These are phyloP conservation scores for Lasioglossum zephyrum DNA, from an alignment of 2,888 invertebrate genomes.

Conservation along the genomic window DNA sequence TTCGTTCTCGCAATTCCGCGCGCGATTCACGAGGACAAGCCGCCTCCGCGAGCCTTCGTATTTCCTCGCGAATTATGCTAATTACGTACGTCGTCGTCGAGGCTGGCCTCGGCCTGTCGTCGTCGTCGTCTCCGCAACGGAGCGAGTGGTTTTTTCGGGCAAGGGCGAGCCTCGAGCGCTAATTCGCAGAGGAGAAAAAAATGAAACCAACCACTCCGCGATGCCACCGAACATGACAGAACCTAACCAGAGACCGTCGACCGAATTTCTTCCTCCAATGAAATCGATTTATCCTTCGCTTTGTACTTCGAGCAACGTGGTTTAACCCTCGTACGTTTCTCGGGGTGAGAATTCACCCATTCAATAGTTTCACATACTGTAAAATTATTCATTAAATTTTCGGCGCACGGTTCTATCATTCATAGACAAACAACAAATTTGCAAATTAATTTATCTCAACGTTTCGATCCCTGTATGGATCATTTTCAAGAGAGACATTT, in stretches of 20 bases:
- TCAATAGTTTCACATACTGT: no score
- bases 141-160: constrained; percentile 52
- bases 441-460: no score
- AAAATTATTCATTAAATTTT: no score
- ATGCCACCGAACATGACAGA: constrained; percentile 10
- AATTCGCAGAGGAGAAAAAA: constrained; percentile 35
- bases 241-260: constrained; percentile 12
- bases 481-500: no score
- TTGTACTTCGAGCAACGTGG: no score
- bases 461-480: no score
- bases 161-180: constrained; percentile 60
- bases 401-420: no score
- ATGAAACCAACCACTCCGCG: background rate
- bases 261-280: constrained; percentile 38
- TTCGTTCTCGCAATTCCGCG: constrained; percentile 43
- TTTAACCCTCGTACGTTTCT: no score
- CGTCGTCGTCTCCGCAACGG: constrained; percentile 31
- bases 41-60: constrained; percentile 47
- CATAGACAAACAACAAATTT: no score
- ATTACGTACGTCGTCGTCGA: constrained; percentile 47
- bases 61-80: constrained; percentile 71
- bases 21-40: constrained; percentile 44
- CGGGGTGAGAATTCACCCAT: no score
- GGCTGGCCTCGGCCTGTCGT: background rate
- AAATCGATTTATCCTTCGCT: constrained; percentile 57